Evolutionary conservation across 2,888 invertebrate species (phyloP).

Genomic region (Parelbella ahira): DNA sequence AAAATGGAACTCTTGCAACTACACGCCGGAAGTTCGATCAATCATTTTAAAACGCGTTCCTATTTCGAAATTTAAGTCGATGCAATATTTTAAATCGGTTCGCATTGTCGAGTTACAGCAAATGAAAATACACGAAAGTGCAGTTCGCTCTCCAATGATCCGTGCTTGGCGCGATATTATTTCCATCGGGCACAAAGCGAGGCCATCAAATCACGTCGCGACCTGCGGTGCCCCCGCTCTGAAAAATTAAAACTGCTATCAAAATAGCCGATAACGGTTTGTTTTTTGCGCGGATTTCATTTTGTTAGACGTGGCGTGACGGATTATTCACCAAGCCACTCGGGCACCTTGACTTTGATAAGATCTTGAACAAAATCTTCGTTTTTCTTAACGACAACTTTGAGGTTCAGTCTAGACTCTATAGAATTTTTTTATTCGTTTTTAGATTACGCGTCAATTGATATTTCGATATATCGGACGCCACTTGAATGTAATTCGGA

Average conservation of each 20-base stretch:
- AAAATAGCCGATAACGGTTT: constrained; percentile 31
- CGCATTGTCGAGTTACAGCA: constrained; percentile 51
- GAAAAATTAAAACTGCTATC: constrained; percentile 50
- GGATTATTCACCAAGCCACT: background rate
- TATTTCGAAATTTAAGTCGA: constrained; percentile 36
- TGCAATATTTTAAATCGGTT: constrained; percentile 58
- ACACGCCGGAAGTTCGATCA: constrained; percentile 21
- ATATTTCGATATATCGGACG: no score
- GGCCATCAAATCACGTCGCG: constrained; percentile 61
- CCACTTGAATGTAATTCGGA: no score
- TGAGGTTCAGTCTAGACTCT: no score
- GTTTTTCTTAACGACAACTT: constrained; percentile 2
- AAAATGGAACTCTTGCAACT: no score
- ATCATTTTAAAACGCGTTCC: constrained; percentile 23
- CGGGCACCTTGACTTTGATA: background rate
- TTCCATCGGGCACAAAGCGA: constrained; percentile 48
- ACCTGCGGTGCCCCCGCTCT: constrained; percentile 39
- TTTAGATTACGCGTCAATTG: no score
- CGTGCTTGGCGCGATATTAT: constrained; percentile 55
- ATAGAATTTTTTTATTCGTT: no score
- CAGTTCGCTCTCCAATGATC: constrained; percentile 55
- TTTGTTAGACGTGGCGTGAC: background rate
- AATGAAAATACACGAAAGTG: constrained; percentile 61
- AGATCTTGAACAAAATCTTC: no score
- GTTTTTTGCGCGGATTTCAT: constrained; percentile 2